Percentiles rank a stretch among this genome's conserved stretches.
Conservation (phyloP, 2,888 invertebrate genomes). For the Marasmarcha lunaedactyla region DNA sequence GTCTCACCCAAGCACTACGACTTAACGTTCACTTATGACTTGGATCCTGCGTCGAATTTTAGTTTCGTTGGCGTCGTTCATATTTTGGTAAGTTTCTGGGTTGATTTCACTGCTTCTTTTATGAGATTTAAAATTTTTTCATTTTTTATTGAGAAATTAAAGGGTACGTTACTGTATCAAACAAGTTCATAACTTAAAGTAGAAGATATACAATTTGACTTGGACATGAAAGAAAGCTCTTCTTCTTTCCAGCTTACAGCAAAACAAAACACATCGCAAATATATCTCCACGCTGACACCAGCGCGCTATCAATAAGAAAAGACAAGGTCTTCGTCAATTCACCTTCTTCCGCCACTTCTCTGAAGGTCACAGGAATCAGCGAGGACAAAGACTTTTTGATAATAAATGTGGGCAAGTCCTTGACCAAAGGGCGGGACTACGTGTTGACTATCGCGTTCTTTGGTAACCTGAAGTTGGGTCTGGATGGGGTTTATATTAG, state of each 20-base stretch:
- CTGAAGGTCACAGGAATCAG: slow-evolving; percentile 20
- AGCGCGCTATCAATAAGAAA: slow-evolving; percentile 66
- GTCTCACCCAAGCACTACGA: slow-evolving; percentile 66
- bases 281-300: slow-evolving; percentile 76
- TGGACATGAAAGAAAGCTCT: too few relatives aligned
- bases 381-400: slow-evolving; percentile 65
- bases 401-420: slow-evolving; percentile 42
- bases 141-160: too few relatives aligned
- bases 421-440: slow-evolving; percentile 36
- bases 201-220: too few relatives aligned
- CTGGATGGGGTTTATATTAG: slow-evolving; percentile 80
- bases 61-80: slow-evolving; percentile 68
- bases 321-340: slow-evolving; percentile 20
- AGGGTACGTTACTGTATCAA: too few relatives aligned
- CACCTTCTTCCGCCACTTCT: slow-evolving; percentile 18
- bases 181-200: too few relatives aligned
- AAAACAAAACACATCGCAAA: slow-evolving; percentile 60
- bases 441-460: slow-evolving; percentile 71
- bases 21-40: slow-evolving; percentile 40
- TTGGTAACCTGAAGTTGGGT: slow-evolving; percentile 71
- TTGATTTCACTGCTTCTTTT: not conserved
- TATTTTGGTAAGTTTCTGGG: slow-evolving; percentile 60
- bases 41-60: slow-evolving; percentile 61
- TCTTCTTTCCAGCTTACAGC: slow-evolving; percentile 63
- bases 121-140: too few relatives aligned